phyloP scores from a whole-genome alignment of 2,797 vertebrate species.

The Heterohyrax brucei region DNA sequence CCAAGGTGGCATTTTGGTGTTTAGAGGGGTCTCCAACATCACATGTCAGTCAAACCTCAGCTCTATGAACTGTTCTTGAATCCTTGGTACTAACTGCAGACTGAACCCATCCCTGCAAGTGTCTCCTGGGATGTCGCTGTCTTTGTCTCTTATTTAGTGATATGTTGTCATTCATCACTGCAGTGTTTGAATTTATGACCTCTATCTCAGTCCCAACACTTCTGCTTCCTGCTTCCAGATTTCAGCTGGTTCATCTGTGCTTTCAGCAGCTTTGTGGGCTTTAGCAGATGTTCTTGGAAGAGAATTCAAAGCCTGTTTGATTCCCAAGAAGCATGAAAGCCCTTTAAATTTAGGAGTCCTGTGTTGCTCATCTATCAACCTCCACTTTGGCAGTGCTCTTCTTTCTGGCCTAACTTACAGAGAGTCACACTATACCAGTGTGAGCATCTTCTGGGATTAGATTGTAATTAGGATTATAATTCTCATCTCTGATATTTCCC shows the following conservation, averaged over 20 bases:
- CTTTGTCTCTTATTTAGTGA: neutral
- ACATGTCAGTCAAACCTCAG: neutral
- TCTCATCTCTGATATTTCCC: neutral
- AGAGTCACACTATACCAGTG: no score
- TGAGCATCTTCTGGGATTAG: neutral
- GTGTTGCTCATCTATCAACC: accelerated
- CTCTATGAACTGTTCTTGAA: no score
- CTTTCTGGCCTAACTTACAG: neutral
- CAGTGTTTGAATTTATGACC: neutral
- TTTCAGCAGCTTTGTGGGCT: neutral
- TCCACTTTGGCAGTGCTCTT: neutral
- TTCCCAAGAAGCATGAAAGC: neutral
- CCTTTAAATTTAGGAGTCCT: no score
- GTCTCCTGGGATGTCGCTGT: neutral
- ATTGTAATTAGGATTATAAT: accelerated
- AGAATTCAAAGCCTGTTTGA: neutral
- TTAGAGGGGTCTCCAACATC: neutral
- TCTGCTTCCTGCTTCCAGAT: neutral
- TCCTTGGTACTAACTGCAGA: neutral
- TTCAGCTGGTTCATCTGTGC: no score
- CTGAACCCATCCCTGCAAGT: neutral
- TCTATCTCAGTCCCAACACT: neutral
- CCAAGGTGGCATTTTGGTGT: accelerated
- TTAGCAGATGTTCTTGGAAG: neutral
- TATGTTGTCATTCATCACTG: neutral